Conservation (phyloP, 2,113 vertebrate species). For the Paralichthys olivaceus region DNA sequence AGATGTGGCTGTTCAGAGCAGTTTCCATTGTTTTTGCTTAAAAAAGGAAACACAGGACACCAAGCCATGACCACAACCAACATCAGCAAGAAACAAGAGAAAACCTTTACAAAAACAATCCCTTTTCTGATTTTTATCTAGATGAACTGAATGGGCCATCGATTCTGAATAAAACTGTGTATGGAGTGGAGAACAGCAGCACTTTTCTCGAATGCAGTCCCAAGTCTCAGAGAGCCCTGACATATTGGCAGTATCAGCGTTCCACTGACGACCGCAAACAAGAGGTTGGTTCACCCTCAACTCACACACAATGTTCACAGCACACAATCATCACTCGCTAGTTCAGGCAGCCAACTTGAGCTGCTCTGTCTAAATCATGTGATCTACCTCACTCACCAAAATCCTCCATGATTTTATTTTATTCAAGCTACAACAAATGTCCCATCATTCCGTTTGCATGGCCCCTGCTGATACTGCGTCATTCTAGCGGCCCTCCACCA, state of each 20-base stretch:
- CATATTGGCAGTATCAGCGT: conserved; percentile 95
- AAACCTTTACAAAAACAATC: not conserved
- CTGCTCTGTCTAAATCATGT: too few species aligned
- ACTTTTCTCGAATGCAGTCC: conserved; percentile 97
- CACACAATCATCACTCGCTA: not conserved
- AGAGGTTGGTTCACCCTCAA: conserved; percentile 84
- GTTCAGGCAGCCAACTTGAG: too few species aligned
- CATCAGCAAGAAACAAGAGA: not conserved
- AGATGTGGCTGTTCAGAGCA: not conserved
- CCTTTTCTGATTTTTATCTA: conserved; percentile 54
- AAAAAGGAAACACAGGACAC: not conserved
- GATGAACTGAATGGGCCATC: conserved; percentile 86
- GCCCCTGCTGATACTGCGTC: too few species aligned
- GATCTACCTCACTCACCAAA: too few species aligned
- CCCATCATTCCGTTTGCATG: too few species aligned
- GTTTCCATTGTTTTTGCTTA: not conserved
- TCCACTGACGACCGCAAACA: conserved; percentile 89
- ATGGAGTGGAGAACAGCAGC: conserved; percentile 98
- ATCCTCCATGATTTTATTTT: too few species aligned
- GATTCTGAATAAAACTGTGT: conserved; percentile 91
- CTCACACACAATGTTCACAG: not conserved
- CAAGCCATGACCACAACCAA: not conserved
- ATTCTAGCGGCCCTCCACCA: too few species aligned
- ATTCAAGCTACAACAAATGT: too few species aligned
- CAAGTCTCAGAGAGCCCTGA: conserved; percentile 92